Percentiles rank a stretch among this genome's conserved stretches.
Evolutionary conservation across 2,888 invertebrate genomes (phyloP).

Genomic region (Vesta saturnalis): DNA sequence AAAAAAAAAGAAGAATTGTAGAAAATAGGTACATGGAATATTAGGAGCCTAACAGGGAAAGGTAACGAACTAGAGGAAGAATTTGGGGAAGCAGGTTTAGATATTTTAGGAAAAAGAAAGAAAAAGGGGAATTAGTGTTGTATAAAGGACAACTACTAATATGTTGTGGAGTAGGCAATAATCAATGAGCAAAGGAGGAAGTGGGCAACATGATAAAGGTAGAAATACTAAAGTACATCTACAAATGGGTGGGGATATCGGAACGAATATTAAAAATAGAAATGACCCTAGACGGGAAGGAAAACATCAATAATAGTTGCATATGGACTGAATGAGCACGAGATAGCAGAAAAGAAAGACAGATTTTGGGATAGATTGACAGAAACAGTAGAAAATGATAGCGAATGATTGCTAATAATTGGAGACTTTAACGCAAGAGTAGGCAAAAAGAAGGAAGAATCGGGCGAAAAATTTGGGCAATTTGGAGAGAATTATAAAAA

Average conservation of each 20-base stretch:
- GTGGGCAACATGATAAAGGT: background rate
- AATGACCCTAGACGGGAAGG: too few relatives aligned
- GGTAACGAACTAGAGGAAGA: too few relatives aligned
- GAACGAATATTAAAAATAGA: background rate
- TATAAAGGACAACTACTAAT: background rate
- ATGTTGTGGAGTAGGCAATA: background rate
- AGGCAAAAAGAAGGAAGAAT: background rate
- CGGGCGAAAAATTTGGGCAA: background rate
- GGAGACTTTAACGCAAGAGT: background rate
- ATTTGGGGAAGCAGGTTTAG: too few relatives aligned
- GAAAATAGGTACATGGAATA: background rate
- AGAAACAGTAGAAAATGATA: background rate
- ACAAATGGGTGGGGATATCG: background rate
- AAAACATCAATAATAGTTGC: background rate
- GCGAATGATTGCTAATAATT: background rate
- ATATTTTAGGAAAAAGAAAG: background rate
- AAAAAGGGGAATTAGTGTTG: background rate
- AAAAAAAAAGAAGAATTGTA: background rate
- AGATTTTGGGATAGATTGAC: background rate
- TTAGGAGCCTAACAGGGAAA: too few relatives aligned
- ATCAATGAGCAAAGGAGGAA: background rate
- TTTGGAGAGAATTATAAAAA: too few relatives aligned
- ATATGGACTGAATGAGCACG: background rate
- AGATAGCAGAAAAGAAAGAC: background rate
- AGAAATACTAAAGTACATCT: background rate